A percentile compares a stretch with the other conserved stretches of the same genome.
Evolutionary conservation across 2,888 invertebrate species (phyloP).

Genomic region (Synanthedon vespiformis): DNA sequence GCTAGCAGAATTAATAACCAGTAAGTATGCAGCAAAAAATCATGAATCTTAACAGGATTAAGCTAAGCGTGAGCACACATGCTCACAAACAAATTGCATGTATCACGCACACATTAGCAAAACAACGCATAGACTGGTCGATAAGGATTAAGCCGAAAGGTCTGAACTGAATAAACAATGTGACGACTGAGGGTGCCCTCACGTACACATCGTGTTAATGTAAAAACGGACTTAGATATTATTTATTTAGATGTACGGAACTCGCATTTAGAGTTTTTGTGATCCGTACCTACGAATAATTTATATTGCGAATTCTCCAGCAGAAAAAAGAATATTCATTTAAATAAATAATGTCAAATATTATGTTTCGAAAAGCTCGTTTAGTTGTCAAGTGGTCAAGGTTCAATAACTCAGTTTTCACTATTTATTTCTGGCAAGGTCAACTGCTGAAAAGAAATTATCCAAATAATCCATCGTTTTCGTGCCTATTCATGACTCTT

Average conservation of each 20-base stretch:
- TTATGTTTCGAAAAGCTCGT: no score
- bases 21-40: no score
- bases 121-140: constrained; percentile 31
- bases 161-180: constrained; percentile 55
- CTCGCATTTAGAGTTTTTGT: constrained; percentile 6
- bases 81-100: not conserved
- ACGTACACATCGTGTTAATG: constrained; percentile 33
- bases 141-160: constrained; percentile 50
- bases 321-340: not conserved
- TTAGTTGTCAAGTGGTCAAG: no score
- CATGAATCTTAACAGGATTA: not conserved
- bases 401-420: no score
- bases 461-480: no score
- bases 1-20: no score
- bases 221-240: constrained; percentile 30
- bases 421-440: no score
- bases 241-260: constrained; percentile 21
- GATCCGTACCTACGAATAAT: not conserved
- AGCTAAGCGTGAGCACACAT: not conserved
- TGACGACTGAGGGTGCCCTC: constrained; percentile 26
- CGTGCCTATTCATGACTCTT: no score
- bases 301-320: not conserved
- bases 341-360: not conserved
- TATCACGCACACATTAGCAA: not conserved
- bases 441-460: no score